Evolutionary conservation across 2,888 invertebrate species (phyloP).

Genomic region (Sclerodermus sp.): DNA sequence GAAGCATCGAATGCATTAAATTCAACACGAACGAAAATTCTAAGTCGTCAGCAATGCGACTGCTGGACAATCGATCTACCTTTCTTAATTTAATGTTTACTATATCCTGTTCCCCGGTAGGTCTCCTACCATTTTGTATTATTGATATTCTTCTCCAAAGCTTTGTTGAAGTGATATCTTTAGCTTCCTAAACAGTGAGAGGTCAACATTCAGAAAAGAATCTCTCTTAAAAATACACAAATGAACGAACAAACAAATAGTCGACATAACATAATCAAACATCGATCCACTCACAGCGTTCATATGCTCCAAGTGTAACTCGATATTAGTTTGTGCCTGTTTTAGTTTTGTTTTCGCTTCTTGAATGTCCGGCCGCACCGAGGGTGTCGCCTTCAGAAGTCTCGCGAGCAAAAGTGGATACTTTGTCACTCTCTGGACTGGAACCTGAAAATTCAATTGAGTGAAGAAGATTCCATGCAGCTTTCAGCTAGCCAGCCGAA

Average conservation of each 20-base stretch:
- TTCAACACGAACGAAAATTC: not conserved
- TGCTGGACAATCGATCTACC: slow-evolving; percentile 48
- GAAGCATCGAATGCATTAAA: not conserved
- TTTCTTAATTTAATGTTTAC: slow-evolving; percentile 88
- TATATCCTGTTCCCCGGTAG: slow-evolving; percentile 83
- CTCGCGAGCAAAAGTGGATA: slow-evolving; percentile 91
- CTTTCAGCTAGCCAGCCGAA: too few relatives aligned
- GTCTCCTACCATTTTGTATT: slow-evolving; percentile 69
- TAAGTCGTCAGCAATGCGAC: not conserved
- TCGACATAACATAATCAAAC: too few relatives aligned
- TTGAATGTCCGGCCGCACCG: slow-evolving; percentile 67
- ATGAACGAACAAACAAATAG: not conserved
- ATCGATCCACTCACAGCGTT: slow-evolving; percentile 71
- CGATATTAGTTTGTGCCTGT: slow-evolving; percentile 89
- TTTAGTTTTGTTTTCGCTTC: slow-evolving; percentile 82
- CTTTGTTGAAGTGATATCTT: slow-evolving; percentile 84
- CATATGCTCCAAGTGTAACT: slow-evolving; percentile 90
- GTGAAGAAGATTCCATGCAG: not conserved
- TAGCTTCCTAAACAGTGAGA: slow-evolving; percentile 82
- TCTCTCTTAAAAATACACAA: slow-evolving; percentile 5
- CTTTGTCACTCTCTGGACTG: slow-evolving; percentile 95
- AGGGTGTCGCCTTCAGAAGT: slow-evolving; percentile 85
- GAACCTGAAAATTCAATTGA: too few relatives aligned
- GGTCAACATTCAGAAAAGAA: too few relatives aligned
- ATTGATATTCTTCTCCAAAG: slow-evolving; percentile 87